Base-by-base conservation (phyloP, 92 coral and sea anemone species). In the Metridium senile region DNA sequence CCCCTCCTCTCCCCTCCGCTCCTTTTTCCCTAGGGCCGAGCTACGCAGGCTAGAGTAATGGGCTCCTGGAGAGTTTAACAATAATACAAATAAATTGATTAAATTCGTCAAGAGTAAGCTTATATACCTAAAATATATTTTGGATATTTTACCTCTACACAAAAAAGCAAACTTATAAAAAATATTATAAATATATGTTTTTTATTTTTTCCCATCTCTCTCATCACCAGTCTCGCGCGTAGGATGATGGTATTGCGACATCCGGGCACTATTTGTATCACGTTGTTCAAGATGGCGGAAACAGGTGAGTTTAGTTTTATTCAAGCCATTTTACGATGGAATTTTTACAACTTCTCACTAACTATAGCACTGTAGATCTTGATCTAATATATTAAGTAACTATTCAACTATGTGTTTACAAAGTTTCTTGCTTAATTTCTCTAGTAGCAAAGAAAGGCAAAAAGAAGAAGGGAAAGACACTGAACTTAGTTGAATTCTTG, bases 281-380 rank as follows among this genome's bases (percentile, higher is more conserved):
- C 93, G 97, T 82, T 89, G 89, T 87, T 89, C 91, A 92, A 95
- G 82, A 95, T 95, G 99, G 99, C 99, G 96, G 99, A 95, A 82
- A 89, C 99, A 89, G 99, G 99, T 95, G 93, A 91, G 85, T 43
- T 22, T 26, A 59, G 35, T 16, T 61, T 52, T 53, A 53, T 67
- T 78, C 75, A 73, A 45, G 66, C 32, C 76, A 31, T 26, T 0
- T 43, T 63, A 70, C 80, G 71, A 66, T 49, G 39, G 74, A 49
- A 49, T 77, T 80, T 79, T 74, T 68, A 57, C 70, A 46, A 27
- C 81, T 64, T 68, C 58, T 58, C 16, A 59, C 46, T 20, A 30
- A 29, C 74, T 29, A 58, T 68, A 74, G 1, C 59, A 17, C 66
- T 26, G 46, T 34, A 65, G 74, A 66, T 77, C 82, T 26, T 29